Conservation (phyloP, 1,140 invertebrate genomes). For the Wasmannia auropunctata region DNA sequence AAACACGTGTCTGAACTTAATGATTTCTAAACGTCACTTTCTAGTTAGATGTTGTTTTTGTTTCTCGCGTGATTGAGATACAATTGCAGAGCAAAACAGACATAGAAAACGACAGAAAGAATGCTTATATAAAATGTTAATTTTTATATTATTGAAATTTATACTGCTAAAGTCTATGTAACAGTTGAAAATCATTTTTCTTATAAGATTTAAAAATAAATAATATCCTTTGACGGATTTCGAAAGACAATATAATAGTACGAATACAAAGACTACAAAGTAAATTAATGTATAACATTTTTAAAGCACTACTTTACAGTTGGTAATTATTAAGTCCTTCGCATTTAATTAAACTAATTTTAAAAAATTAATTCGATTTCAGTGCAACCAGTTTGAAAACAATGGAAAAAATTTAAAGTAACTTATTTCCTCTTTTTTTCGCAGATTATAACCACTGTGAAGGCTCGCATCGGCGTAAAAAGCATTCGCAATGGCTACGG, state of each 20-base stretch:
- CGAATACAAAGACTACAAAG: too few species aligned
- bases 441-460: constrained; percentile 8
- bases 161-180: background rate
- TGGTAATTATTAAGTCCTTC: background rate
- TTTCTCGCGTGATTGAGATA: background rate
- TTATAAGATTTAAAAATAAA: background rate
- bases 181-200: background rate
- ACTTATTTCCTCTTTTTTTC: background rate
- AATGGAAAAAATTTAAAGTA: background rate
- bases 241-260: background rate
- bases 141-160: background rate
- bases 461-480: constrained; percentile 61
- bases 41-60: background rate
- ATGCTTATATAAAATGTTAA: background rate
- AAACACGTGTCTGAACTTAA: constrained; percentile 12
- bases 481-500: constrained; percentile 88
- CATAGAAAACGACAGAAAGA: background rate
- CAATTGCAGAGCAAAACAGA: background rate
- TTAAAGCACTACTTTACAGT: background rate
- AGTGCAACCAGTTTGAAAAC: background rate
- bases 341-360: background rate
- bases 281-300: background rate
- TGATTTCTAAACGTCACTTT: background rate
- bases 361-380: background rate
- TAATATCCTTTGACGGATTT: background rate